These are phyloP conservation scores for Caranx melampygus DNA, from an alignment of 2,113 vertebrate genomes.

Conservation along the genomic window DNA sequence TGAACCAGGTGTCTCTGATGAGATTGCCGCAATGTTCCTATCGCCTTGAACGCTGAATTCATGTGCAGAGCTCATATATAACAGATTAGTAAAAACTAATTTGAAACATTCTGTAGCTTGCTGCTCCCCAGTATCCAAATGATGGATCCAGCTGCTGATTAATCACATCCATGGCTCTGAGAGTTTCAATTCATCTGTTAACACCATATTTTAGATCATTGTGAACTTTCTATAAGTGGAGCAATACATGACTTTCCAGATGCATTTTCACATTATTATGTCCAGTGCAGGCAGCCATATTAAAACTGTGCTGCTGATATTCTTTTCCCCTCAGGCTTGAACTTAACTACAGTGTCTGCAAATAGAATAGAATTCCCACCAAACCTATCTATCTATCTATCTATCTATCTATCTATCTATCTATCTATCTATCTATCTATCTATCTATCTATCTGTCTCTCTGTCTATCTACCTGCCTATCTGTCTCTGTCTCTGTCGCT, in stretches of 20 bases:
- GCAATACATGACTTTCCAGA: conserved; percentile 25
- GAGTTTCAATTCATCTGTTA: conserved; percentile 40
- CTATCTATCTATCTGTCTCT: not conserved
- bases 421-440: not conserved
- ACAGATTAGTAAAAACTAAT: conserved; percentile 65
- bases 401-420: not conserved
- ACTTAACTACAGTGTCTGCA: not conserved
- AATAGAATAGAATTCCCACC: conserved; percentile 65
- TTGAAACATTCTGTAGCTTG: conserved; percentile 45
- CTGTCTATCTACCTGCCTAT: not conserved
- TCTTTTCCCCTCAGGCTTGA: conserved; percentile 26
- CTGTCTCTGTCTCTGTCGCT: not conserved
- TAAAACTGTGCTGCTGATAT: conserved; percentile 41
- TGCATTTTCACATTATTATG: conserved; percentile 16
- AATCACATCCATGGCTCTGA: conserved; percentile 26
- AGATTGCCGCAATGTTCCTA: conserved; percentile 56
- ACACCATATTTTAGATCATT: conserved; percentile 27
- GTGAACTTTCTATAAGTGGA: conserved; percentile 28
- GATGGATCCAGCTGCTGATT: conserved; percentile 17
- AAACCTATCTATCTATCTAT: conserved; percentile 43
- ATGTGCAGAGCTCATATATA: conserved; percentile 48
- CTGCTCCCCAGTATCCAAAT: conserved; percentile 30
- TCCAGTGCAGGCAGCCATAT: conserved; percentile 17
- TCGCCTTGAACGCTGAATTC: conserved; percentile 57
- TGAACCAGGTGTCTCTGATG: conserved; percentile 61